phyloP scores from a whole-genome alignment of 2,113 vertebrate species.

The Oreocharis arfaki region DNA sequence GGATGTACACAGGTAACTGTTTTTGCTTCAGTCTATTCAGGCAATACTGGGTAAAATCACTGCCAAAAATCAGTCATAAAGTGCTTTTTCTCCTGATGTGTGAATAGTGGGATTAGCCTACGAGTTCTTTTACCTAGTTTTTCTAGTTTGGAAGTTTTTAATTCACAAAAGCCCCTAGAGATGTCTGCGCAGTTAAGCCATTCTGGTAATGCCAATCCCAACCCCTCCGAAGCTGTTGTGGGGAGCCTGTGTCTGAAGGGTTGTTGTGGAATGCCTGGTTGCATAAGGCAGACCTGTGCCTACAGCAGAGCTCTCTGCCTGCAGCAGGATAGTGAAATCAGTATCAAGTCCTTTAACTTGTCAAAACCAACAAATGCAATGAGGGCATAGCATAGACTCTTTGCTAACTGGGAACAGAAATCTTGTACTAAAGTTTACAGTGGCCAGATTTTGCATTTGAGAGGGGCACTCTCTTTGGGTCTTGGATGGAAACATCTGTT shows the following conservation, averaged over 20 bases:
- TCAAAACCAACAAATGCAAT: not conserved
- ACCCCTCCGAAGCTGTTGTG: accelerated
- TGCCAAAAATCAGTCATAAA: not conserved
- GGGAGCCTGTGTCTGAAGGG: not conserved
- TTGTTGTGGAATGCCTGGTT: not conserved
- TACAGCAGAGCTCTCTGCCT: not conserved
- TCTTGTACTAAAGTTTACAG: not conserved
- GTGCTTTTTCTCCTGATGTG: not conserved
- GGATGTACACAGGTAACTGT: not conserved
- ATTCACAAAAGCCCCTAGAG: not conserved
- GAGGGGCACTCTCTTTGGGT: not conserved
- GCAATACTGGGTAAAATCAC: not conserved
- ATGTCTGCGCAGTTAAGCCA: accelerated
- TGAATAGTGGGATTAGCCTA: not conserved
- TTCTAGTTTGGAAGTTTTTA: not conserved
- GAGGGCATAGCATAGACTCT: not conserved
- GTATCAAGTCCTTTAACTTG: not conserved
- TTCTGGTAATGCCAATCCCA: not conserved
- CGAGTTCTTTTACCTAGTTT: not conserved
- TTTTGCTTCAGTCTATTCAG: not conserved
- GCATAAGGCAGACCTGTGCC: not conserved
- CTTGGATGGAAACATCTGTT: not conserved
- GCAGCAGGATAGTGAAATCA: not conserved
- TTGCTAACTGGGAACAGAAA: not conserved
- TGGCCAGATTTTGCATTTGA: not conserved